Base-by-base conservation (phyloP, 1,140 invertebrate species). In the Holcopasites calliopsidis region DNA sequence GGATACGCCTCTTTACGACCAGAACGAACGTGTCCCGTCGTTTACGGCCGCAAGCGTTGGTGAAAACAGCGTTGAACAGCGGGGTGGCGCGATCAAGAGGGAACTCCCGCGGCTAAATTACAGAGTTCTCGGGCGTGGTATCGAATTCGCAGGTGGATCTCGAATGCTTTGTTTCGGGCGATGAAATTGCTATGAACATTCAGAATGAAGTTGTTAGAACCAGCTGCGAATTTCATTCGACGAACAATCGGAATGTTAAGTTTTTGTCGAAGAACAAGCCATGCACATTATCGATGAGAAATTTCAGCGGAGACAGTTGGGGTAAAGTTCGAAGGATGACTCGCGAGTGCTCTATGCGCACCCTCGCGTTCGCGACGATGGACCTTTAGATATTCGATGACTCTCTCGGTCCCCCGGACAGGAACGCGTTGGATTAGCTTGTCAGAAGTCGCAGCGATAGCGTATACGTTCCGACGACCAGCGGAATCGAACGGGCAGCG, bases 391-490 rank as follows among this genome's bases (percentile, higher is more conserved):
- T n/a, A n/a, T 4, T 13, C 16, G 1, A 38, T 60, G 5, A 47
- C n/a, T 2, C 1, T 1, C 2, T 3, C 2, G 44, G 44, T 47
- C n/a, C 33, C 4, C 8, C 8, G n/a, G n/a, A 1, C 1, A n/a
- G 6, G 31, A 40, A 11, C 4, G 8, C 33, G 33, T 55, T 38
- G 40, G 52, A 78, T 74, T 52, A 38, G 49, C n/a, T 11, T 65
- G 62, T 79, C 57, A 65, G 58, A 69, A 49, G 42, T 52, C 55
- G 28, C 35, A 33, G 47, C 47, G 40, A 72, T 72, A n/a, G 62
- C 44, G 23, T n/a, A n/a, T n/a, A n/a, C 4, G 16, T 33, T 5
- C 38, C 60, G 38, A 7, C 26, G 66, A 69, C 18, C 26, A 35
- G 4, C 54, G 33, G 62, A 82, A 74, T 64, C 55, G 55, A 71